These are phyloP conservation scores for Cheilosia pagana DNA, from an alignment of 2,888 invertebrate species.

Conservation along the genomic window DNA sequence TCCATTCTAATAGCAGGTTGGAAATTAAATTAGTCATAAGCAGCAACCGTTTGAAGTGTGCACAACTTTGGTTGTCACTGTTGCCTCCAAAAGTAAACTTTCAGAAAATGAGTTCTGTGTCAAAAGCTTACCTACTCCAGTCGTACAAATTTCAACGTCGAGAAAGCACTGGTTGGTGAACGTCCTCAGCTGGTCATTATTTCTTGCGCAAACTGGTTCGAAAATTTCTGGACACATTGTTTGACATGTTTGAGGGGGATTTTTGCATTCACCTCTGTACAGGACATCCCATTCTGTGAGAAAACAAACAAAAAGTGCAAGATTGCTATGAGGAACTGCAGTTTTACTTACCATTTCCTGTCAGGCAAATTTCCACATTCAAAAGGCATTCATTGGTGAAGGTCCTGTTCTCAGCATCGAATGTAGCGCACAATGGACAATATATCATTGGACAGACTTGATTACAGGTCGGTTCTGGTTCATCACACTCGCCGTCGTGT, in stretches of 20 bases:
- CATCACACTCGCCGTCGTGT: constrained; percentile 45
- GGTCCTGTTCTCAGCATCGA: constrained; percentile 46
- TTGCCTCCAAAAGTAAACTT: too few species aligned
- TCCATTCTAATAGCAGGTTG: constrained; percentile 14
- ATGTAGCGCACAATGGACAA: constrained; percentile 64
- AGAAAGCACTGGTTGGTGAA: constrained; percentile 40
- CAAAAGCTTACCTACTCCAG: too few species aligned
- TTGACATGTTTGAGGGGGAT: constrained; percentile 3
- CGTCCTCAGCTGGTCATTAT: constrained; percentile 19
- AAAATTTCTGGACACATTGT: constrained; percentile 29
- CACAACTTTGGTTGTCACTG: too few species aligned
- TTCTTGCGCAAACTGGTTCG: constrained; percentile 43
- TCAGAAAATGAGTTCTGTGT: too few species aligned
- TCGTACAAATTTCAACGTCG: neutral
- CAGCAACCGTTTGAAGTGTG: too few species aligned
- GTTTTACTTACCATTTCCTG: constrained; percentile 39
- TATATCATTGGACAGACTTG: constrained; percentile 52
- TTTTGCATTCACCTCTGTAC: constrained; percentile 50
- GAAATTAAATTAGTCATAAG: too few species aligned
- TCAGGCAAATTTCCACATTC: constrained; percentile 48
- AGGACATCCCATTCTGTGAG: constrained; percentile 41
- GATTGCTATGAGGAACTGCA: neutral
- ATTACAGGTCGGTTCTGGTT: constrained; percentile 28
- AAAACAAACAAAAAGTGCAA: neutral
- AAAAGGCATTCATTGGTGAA: constrained; percentile 58